These are phyloP conservation scores for Orgyia antiqua DNA, from an alignment of 2,888 invertebrate species.

Conservation along the genomic window DNA sequence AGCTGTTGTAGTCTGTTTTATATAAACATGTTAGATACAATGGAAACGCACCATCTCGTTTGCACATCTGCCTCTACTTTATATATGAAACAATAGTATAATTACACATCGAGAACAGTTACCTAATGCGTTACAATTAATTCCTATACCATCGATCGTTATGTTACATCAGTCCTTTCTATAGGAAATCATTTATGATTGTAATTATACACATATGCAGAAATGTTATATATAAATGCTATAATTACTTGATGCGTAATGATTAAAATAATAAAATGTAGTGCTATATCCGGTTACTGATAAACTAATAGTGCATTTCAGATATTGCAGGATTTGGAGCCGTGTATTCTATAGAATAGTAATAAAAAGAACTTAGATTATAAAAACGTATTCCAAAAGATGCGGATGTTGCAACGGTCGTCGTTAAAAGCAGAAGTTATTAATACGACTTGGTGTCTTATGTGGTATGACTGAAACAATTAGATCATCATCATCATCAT, in stretches of 20 bases:
- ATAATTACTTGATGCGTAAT: constrained; percentile 10
- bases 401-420: no score
- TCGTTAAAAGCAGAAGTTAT: no score
- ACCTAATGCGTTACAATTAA: constrained; percentile 42
- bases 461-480: no score
- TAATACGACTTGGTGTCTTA: no score
- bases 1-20: no score
- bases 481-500: no score
- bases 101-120: constrained; percentile 36
- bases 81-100: constrained; percentile 32
- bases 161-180: constrained; percentile 27
- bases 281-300: background rate
- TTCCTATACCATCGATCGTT: constrained; percentile 31
- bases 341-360: no score
- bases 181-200: constrained; percentile 15
- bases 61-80: constrained; percentile 24
- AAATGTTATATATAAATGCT: constrained; percentile 7
- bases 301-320: background rate
- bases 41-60: constrained; percentile 18
- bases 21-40: constrained; percentile 4
- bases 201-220: constrained; percentile 14
- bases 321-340: no score
- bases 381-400: no score
- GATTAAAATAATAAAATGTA: constrained; percentile 1
- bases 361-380: no score